These are phyloP conservation scores for Autographa gamma DNA, from an alignment of 2,888 invertebrate species.

Conservation along the genomic window DNA sequence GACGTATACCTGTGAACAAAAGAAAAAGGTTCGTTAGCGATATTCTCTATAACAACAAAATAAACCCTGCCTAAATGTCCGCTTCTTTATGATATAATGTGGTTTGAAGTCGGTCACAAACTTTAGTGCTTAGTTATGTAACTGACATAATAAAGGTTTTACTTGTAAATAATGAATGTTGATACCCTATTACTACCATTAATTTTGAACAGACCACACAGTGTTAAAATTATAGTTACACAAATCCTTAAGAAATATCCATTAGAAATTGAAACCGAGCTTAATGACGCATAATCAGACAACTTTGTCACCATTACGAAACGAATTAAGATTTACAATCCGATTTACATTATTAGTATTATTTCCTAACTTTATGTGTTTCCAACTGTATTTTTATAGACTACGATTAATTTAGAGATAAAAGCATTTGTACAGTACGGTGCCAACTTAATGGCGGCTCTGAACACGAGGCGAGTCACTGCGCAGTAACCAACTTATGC, in stretches of 20 bases:
- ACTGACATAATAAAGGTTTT: no score
- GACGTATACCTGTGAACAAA: slow-evolving; percentile 93
- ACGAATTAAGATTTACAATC: slow-evolving; percentile 31
- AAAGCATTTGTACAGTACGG: slow-evolving; percentile 41
- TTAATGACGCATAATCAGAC: slow-evolving; percentile 9
- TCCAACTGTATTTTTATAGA: slow-evolving; percentile 24
- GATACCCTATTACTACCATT: not conserved
- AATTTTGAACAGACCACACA: slow-evolving; percentile 39
- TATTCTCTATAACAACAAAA: not conserved
- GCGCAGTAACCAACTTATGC: no score
- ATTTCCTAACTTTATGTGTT: slow-evolving; percentile 28
- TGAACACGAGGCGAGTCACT: no score
- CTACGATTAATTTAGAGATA: slow-evolving; percentile 35
- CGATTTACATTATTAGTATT: slow-evolving; percentile 20
- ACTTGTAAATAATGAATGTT: not conserved
- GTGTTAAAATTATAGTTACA: not conserved
- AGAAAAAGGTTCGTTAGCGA: slow-evolving; percentile 34
- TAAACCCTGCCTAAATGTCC: not conserved
- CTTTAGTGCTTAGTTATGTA: not conserved
- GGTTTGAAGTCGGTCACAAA: not conserved
- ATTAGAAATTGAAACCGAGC: slow-evolving; percentile 40
- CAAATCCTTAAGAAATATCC: slow-evolving; percentile 36
- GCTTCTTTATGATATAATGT: not conserved
- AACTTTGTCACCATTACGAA: slow-evolving; percentile 21
- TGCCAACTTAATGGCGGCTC: no score